Percentiles rank a stretch among this genome's conserved stretches.
These are phyloP conservation scores for Sciaenops ocellatus DNA, from an alignment of 2,797 vertebrate genomes.

Conservation along the genomic window DNA sequence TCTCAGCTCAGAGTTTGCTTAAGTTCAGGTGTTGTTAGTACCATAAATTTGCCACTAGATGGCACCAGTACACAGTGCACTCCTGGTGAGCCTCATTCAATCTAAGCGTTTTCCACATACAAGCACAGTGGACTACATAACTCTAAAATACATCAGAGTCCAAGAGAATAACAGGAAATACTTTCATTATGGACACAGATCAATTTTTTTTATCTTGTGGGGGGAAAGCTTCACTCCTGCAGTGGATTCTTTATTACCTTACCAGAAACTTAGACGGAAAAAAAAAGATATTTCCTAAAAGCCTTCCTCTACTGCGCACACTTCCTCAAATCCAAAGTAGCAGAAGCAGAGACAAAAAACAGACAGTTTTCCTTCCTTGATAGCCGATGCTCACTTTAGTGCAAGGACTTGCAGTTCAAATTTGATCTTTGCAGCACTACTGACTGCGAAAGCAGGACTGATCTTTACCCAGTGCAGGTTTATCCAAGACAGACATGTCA, in stretches of 20 bases:
- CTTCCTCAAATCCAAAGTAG: slow-evolving; percentile 29
- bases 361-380: accelerated
- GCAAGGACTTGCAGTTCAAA: not conserved
- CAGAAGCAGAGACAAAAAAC: not conserved
- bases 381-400: not conserved
- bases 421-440: not conserved
- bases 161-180: not conserved
- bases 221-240: not conserved
- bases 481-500: not conserved
- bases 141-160: not conserved
- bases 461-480: not conserved
- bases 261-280: not conserved
- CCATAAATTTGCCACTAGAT: slow-evolving; percentile 32
- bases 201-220: not conserved
- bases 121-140: not conserved
- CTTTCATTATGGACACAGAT: not conserved
- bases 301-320: not conserved
- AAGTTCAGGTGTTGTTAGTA: not conserved
- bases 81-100: not conserved
- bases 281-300: not conserved
- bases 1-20: not conserved
- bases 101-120: not conserved
- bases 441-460: not conserved
- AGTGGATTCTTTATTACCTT: not conserved
- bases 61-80: not conserved